Conservation (phyloP, 2,113 vertebrate genomes). For the Mesoclemmys tuberculata region DNA sequence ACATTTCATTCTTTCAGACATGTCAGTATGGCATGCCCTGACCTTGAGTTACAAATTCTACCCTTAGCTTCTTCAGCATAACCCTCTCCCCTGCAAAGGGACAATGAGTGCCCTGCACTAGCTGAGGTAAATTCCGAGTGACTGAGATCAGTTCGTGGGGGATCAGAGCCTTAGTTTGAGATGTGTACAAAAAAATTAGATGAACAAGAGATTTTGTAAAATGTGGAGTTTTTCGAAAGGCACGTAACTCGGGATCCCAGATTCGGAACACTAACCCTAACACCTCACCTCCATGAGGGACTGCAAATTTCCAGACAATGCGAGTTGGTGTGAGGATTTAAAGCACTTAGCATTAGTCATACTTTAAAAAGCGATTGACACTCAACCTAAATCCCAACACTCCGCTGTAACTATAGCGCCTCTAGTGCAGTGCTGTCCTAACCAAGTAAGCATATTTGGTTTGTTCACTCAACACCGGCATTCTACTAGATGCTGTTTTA, state of each 20-base stretch:
- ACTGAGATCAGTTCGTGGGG: neutral
- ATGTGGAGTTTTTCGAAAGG: neutral
- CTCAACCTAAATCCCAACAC: neutral
- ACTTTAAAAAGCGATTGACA: neutral
- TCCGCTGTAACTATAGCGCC: neutral
- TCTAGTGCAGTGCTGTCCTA: neutral
- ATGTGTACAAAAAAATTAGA: neutral
- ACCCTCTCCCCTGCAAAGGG: neutral
- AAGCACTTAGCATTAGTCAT: neutral
- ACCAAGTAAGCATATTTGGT: neutral
- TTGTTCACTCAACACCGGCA: neutral
- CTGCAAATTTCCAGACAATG: neutral
- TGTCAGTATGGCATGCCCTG: no score
- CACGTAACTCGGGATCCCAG: neutral
- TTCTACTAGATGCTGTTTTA: neutral
- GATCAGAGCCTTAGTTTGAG: neutral
- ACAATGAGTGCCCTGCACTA: neutral
- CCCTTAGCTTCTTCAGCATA: neutral
- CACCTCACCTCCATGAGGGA: neutral
- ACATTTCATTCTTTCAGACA: no score
- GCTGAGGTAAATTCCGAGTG: neutral
- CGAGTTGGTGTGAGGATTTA: neutral
- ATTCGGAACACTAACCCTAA: neutral
- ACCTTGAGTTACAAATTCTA: no score
- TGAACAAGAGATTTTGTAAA: neutral